Conservation (phyloP, 2,797 vertebrate genomes). For the Xenopus petersii region DNA sequence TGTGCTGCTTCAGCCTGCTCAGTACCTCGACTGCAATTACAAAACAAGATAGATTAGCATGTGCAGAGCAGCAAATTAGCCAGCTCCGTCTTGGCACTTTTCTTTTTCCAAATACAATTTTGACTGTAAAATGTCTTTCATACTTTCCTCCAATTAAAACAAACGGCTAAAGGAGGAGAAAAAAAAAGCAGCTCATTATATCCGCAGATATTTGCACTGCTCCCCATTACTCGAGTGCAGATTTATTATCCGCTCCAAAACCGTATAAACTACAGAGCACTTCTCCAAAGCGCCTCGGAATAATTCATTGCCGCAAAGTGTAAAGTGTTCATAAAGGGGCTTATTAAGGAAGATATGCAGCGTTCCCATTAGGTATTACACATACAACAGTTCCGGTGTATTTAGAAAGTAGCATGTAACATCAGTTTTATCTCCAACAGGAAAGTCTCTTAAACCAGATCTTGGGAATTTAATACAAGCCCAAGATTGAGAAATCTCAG, state of each 20-base stretch:
- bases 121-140: slow-evolving; percentile 35
- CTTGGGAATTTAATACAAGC: slow-evolving; percentile 52
- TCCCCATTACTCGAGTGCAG: neutral
- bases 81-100: neutral
- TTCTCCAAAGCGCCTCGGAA: neutral
- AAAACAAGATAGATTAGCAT: slow-evolving; percentile 8
- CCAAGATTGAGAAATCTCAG: slow-evolving; percentile 52
- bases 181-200: slow-evolving; percentile 23
- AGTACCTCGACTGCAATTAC: slow-evolving; percentile 14
- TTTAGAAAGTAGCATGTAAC: slow-evolving; percentile 41
- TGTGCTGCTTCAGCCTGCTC: slow-evolving; percentile 13
- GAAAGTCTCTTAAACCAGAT: slow-evolving; percentile 49
- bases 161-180: neutral
- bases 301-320: slow-evolving; percentile 42
- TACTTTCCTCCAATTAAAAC: slow-evolving; percentile 29
- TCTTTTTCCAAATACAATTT: slow-evolving; percentile 25
- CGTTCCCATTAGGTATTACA: slow-evolving; percentile 34
- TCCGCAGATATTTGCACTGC: neutral
- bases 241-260: slow-evolving; percentile 13
- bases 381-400: slow-evolving; percentile 34
- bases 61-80: slow-evolving; percentile 23
- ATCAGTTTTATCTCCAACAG: slow-evolving; percentile 42
- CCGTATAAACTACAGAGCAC: slow-evolving; percentile 6
- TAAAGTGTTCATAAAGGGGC: slow-evolving; percentile 31
- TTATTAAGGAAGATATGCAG: slow-evolving; percentile 43